Conservation (phyloP, 2,888 invertebrate genomes). For the Boloria selene region DNA sequence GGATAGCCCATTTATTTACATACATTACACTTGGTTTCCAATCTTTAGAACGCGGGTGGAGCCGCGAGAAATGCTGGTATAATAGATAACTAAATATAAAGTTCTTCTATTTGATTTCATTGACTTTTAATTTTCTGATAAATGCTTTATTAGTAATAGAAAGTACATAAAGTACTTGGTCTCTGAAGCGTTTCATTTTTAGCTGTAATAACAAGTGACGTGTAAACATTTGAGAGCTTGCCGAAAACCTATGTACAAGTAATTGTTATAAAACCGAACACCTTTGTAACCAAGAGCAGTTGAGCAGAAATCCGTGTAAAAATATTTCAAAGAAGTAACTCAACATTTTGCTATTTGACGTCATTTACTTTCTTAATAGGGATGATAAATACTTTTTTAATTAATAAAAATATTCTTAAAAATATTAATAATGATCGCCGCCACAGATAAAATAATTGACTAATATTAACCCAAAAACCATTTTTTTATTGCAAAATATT, state of each 20-base stretch:
- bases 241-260: constrained; percentile 41
- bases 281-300: constrained; percentile 64
- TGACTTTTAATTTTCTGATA: background rate
- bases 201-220: constrained; percentile 57
- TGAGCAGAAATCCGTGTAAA: constrained; percentile 58
- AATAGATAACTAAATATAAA: no score
- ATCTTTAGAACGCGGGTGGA: no score
- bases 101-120: no score
- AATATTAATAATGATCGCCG: no score
- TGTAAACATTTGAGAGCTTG: constrained; percentile 58
- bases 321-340: constrained; percentile 33
- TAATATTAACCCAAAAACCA: no score
- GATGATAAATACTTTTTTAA: no score
- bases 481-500: no score
- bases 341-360: background rate
- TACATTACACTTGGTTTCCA: no score
- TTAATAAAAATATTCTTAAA: no score
- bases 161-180: constrained; percentile 1
- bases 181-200: constrained; percentile 23
- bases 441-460: no score
- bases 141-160: constrained; percentile 6
- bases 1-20: no score
- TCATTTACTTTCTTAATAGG: background rate
- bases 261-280: constrained; percentile 72
- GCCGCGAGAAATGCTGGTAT: no score